Conservation (phyloP, 2,113 vertebrate genomes). For the Naja naja region DNA sequence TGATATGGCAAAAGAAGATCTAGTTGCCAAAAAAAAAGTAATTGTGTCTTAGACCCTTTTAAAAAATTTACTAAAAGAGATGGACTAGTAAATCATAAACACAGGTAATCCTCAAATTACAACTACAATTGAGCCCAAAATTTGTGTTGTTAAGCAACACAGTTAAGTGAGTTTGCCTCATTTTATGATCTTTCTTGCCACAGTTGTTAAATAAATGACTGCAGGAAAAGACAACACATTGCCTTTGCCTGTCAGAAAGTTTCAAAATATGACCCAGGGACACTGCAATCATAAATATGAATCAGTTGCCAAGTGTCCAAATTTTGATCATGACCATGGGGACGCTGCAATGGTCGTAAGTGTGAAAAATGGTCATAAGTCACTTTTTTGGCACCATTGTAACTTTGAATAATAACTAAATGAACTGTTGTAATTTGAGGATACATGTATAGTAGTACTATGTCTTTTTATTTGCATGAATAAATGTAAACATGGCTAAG, state of each 20-base stretch:
- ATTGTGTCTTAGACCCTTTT: slow-evolving; percentile 31
- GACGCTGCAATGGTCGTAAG: background rate
- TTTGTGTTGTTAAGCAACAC: background rate
- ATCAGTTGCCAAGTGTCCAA: background rate
- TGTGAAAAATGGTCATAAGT: background rate
- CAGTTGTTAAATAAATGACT: background rate
- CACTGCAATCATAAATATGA: background rate
- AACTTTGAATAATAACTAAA: background rate
- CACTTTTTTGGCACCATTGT: background rate
- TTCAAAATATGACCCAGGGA: background rate
- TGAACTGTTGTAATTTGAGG: background rate
- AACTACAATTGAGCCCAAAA: background rate
- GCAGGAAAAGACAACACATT: background rate
- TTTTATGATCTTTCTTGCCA: background rate
- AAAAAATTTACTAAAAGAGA: background rate
- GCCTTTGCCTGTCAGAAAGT: background rate
- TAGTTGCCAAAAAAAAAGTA: slow-evolving; percentile 57
- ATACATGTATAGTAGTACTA: background rate
- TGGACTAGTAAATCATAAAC: background rate
- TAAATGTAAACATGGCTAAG: background rate
- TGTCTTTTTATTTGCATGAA: background rate
- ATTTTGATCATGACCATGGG: background rate
- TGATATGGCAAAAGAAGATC: slow-evolving; percentile 93
- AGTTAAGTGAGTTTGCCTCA: background rate
- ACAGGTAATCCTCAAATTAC: background rate